Percentiles rank a stretch among this genome's conserved stretches.
Conservation (phyloP, 1,140 invertebrate genomes). For the Sipha flava region DNA sequence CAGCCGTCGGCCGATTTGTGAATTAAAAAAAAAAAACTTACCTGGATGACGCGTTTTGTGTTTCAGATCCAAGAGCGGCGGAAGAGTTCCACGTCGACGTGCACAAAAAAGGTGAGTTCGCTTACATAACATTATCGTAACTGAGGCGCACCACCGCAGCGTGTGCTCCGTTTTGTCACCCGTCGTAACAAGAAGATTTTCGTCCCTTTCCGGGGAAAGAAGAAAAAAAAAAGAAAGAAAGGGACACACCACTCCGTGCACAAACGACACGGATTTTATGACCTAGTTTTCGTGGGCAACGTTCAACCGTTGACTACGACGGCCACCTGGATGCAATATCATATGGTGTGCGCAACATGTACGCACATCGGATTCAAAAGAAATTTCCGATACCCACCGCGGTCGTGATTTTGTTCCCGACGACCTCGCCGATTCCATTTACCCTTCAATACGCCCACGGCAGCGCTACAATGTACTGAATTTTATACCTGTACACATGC, state of each 20-base stretch:
- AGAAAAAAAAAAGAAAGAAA: not conserved
- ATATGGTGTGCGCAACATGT: not conserved
- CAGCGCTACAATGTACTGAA: not conserved
- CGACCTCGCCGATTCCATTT: not conserved
- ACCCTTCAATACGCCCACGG: no score
- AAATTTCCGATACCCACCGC: not conserved
- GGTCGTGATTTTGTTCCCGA: not conserved
- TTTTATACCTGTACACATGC: not conserved
- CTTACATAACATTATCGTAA: not conserved
- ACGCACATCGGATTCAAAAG: not conserved
- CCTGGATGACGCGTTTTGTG: not conserved
- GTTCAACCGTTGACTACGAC: not conserved
- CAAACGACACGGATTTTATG: not conserved
- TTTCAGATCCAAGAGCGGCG: not conserved
- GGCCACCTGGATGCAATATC: not conserved
- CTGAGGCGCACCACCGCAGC: not conserved
- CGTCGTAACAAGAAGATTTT: not conserved
- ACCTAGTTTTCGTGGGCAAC: conserved; percentile 8
- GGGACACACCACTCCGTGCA: not conserved
- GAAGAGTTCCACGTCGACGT: not conserved
- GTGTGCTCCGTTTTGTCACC: not conserved
- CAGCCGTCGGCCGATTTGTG: no score
- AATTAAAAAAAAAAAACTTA: not conserved
- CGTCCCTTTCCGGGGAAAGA: not conserved
- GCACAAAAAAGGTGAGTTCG: conserved; percentile 8